Percentiles rank a stretch among this genome's conserved stretches.
phyloP scores from a whole-genome alignment of 1,140 invertebrate species.

The Sminthurinus signatus region DNA sequence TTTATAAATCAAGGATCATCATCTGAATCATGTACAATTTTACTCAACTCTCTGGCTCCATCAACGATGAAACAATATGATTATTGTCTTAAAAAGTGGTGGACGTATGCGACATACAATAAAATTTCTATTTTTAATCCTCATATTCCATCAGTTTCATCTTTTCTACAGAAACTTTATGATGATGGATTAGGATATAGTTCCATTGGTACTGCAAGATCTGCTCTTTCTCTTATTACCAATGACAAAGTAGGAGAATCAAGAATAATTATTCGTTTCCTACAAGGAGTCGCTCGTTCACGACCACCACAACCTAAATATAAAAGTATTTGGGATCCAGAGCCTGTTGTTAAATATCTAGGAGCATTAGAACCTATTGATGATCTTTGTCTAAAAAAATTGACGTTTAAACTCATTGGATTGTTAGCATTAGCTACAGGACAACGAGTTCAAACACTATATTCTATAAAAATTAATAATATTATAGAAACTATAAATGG shows the following conservation, averaged over 20 bases:
- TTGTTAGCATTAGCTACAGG: conserved; percentile 16
- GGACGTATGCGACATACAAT: background rate
- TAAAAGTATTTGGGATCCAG: conserved; percentile 17
- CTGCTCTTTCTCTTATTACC: background rate
- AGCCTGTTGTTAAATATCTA: conserved; percentile 11
- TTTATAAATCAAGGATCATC: no score
- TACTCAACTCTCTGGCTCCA: no score
- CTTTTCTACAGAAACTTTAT: conserved; percentile 2
- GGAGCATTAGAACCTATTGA: background rate
- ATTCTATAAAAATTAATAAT: background rate
- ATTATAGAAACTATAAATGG: background rate
- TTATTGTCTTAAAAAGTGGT: background rate
- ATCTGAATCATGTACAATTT: no score
- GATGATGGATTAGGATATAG: conserved; percentile 10
- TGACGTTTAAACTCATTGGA: conserved; percentile 17
- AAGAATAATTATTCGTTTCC: conserved; percentile 8
- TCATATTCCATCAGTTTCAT: background rate
- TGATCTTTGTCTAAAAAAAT: conserved; percentile 1
- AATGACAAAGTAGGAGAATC: background rate
- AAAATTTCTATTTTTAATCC: background rate
- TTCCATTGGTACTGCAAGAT: conserved; percentile 9
- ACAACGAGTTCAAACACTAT: conserved; percentile 25
- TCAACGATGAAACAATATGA: conserved; percentile 6
- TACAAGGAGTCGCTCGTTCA: background rate
- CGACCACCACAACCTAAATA: conserved; percentile 8